Percentiles rank a stretch among this genome's conserved stretches.
Evolutionary conservation across 1,140 invertebrate species (phyloP).

Genomic region (Holotrichia oblita): DNA sequence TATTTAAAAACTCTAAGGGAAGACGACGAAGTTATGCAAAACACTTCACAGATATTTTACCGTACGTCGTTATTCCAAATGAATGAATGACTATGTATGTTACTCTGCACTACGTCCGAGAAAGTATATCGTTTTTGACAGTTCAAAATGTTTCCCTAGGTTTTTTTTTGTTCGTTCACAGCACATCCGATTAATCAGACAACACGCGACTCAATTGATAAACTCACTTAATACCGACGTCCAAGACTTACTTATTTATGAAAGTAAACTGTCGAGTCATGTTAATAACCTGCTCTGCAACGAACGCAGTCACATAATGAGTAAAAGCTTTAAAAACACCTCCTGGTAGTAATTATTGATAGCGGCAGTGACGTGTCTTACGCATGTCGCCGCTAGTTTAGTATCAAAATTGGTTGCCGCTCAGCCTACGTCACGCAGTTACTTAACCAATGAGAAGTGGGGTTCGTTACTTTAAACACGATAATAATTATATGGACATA

Average conservation of each 20-base stretch:
- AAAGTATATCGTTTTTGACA: background rate
- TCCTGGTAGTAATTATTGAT: slow-evolving; percentile 39
- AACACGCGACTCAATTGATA: slow-evolving; percentile 1
- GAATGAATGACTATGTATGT: background rate
- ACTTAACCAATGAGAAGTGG: slow-evolving; percentile 37
- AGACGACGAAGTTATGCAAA: slow-evolving; percentile 10
- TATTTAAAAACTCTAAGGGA: background rate
- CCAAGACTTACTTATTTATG: slow-evolving; percentile 30
- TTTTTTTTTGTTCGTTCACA: background rate
- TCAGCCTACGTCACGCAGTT: slow-evolving; percentile 21
- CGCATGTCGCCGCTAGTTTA: background rate
- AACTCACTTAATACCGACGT: background rate
- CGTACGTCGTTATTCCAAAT: background rate
- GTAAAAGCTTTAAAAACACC: slow-evolving; percentile 35
- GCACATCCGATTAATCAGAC: background rate
- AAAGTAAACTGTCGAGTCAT: slow-evolving; percentile 39
- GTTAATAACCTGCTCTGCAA: slow-evolving; percentile 41
- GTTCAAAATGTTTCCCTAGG: slow-evolving; percentile 7
- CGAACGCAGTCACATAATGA: slow-evolving; percentile 35
- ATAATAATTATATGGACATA: too few species aligned
- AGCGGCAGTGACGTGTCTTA: slow-evolving; percentile 24
- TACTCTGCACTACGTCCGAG: background rate
- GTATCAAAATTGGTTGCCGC: slow-evolving; percentile 26
- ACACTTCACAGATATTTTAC: slow-evolving; percentile 20
- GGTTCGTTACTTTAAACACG: slow-evolving; percentile 3